These are phyloP conservation scores for Rostratula benghalensis DNA, from an alignment of 2,113 vertebrate species.

Conservation along the genomic window DNA sequence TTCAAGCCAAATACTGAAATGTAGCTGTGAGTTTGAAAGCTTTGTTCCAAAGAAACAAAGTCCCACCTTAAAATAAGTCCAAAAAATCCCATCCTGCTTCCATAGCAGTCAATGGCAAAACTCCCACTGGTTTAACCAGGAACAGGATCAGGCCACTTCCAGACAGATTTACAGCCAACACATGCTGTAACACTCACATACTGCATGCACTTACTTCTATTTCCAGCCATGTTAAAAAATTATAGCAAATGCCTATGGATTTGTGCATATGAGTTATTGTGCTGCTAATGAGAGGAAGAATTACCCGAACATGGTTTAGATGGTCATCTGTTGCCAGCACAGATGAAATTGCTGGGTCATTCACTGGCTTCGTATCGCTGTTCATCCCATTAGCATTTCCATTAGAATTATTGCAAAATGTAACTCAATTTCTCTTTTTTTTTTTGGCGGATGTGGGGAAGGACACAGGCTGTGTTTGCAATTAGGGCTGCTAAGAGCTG, in stretches of 20 bases:
- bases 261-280: conserved; percentile 65
- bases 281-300: conserved; percentile 69
- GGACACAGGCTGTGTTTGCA: conserved; percentile 39
- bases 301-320: conserved; percentile 58
- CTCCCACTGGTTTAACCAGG: conserved; percentile 44
- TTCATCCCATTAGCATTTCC: conserved; percentile 67
- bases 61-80: not conserved
- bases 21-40: conserved; percentile 15
- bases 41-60: conserved; percentile 29
- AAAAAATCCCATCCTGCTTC: conserved; percentile 33
- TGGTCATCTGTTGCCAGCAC: conserved; percentile 33
- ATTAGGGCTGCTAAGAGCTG: conserved; percentile 60
- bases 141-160: conserved; percentile 48
- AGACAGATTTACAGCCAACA: conserved; percentile 56
- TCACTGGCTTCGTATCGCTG: conserved; percentile 21
- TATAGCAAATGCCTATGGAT: conserved; percentile 63
- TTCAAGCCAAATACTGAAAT: conserved; percentile 9
- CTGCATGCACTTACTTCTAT: conserved; percentile 43
- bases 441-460: not conserved
- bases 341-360: conserved; percentile 54
- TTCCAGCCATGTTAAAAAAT: conserved; percentile 56
- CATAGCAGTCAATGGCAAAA: conserved; percentile 52
- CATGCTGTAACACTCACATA: not conserved
- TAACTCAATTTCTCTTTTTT: conserved; percentile 52
- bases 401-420: conserved; percentile 60